Base-by-base conservation (phyloP, 92 coral and sea anemone genomes). In the Desmophyllum pertusum region DNA sequence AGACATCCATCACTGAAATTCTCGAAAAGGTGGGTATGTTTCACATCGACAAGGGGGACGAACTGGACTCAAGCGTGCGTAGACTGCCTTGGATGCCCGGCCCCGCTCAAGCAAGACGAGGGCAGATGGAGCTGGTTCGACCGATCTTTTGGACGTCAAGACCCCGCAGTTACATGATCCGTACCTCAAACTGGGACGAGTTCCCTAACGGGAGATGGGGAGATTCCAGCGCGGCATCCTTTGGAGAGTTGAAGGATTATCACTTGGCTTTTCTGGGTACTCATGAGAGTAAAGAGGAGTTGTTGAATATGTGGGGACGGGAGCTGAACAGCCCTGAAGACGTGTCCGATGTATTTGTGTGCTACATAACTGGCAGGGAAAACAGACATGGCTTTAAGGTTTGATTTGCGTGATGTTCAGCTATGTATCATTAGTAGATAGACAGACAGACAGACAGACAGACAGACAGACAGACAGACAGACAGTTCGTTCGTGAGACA, bases 101-200 rank as follows among this genome's bases (percentile, higher is more conserved):
- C 46, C 77, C 84, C 40, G 92, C 86, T 37, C 88, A 86, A 53
- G 84, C 84, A 13, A 84, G 93, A 57, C 65, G 92, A 33, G 97
- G 94, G 41, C 81, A 25, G 45, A 84, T 85, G 75, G 97, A 88
- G 70, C 86, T 81, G 51, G 97, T 93, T 10, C 91, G 97, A 17
- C 97, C 97, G 68, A 93, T 93, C 72, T 93, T 93, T 86, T 93
- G 97, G 97, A 94, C 97, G 46, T 73, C 97, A 5, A 85, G 97
- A 43, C 97, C 97, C 33, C 89, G 95, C 42, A 93, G 97, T 74
- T 93, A 91, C 57, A 84, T 93, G 76, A 93, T 93, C 40, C 90
- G 97, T 10, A 93, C 97, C 2, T 93, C 97, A 3, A 86, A 91
- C 35, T 93, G 97, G 97, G 97, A 93, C 21, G 97, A 93, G 79